Evolutionary conservation across 2,888 invertebrate genomes (phyloP), one percentile per base, ranked within the genome.

Genomic region (Automeris io): DNA sequence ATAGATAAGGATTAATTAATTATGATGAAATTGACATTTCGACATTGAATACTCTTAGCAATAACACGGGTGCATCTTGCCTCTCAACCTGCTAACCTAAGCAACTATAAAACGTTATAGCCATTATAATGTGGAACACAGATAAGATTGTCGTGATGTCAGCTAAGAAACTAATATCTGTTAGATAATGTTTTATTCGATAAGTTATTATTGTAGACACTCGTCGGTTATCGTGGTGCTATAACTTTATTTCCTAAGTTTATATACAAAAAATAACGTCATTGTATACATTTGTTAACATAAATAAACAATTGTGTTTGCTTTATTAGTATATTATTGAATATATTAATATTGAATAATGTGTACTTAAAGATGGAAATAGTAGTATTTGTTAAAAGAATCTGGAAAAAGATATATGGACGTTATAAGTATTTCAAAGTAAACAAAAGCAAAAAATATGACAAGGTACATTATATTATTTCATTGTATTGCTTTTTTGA

Each of bases 111-210:
- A 13, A 13, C 8, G 26, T 13, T 6, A 6, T 24, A 24, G 13
- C 12, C 12, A 12, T 12, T 12, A 18, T 37, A 21, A 37, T 18
- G 13, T 36, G 19, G 26, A 19, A 11, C 35, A 23, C 12, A n/a
- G 37, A 37, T 37, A 37, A 37, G 37, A 37, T 37, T 31, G 23
- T 8, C 12, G 3, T 31, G 37, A 32, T 26, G 32, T 12, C 18
- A 32, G 22, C 23, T 18, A 11, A 23, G 11, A 37, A 37, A 37
- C 18, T 37, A 11, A 18, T 23, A 37, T 32, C 32, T 32, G 37
- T 9, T 31, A 31, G 16, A 23, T 8, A 8, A 19, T 7, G 35
- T 35, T 25, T 29, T n/a, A n/a, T 29, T 29, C 16, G 29, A 29
- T 29, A 29, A 29, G n/a, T 13, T 6, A 26, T 26, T 8, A 29